Base-by-base conservation (phyloP, 2,888 invertebrate genomes). In the Leptopterna dolabrata region DNA sequence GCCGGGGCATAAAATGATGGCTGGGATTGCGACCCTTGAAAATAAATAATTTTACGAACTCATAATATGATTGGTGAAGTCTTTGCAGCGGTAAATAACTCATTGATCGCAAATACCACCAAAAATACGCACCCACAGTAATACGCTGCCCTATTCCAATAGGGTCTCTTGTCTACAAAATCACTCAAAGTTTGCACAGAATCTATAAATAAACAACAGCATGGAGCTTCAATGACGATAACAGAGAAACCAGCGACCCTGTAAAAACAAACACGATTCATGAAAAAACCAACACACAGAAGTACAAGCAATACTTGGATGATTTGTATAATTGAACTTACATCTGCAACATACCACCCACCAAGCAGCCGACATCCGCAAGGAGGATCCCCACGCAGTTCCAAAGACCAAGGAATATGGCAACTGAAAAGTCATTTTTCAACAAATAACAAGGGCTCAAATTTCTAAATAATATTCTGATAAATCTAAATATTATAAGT, bases 201-300 rank as follows among this genome's bases (percentile, higher is more conserved):
- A 91, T 98, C 99, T 89, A 99, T 94, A 93, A 98, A 99, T 93
- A 97, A 94, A 93, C 98, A 99, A 93, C 98, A 99, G 92, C 97
- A 99, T 0, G 99, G 99, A 63, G 99, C 98, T 93, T 99, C 99
- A 91, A 98, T 94, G 73, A 96, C 95, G 90, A 98, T 94, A 88
- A 97, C 95, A 89, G 97, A 91, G 92, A 99, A 97, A 63, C 98
- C 99, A 89, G 96, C 95, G 89, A 97, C 91, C 91, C 94, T 94
- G 91, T 16, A 90, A 90, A 88, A n/a, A n/a, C 24, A 63, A 63
- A 63, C 7, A 4, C 55, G 43, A 30, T 2, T 16, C 24, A 27
- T 19, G 3, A 78, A n/a, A n/a, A 41, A 4, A 76, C 6, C 19
- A 24, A 11, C 13, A 9, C n/a, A 51, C 0, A 51, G n/a, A 51